Evolutionary conservation across 2,888 invertebrate genomes (phyloP), one percentile per base, ranked within the genome.

Genomic region (Caprella mutica): DNA sequence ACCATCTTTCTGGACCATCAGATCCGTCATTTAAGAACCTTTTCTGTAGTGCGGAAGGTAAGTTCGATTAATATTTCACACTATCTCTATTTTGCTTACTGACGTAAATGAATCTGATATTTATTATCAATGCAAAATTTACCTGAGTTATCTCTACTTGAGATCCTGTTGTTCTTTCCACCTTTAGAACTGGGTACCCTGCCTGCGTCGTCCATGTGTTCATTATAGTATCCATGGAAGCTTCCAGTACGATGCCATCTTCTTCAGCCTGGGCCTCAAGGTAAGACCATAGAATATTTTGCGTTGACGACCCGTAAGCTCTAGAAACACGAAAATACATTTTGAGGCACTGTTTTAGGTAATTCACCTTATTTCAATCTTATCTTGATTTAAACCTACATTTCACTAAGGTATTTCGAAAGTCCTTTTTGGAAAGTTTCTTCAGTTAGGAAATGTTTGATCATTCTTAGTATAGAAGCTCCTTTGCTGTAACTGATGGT

Each of bases 401-500:
- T 66, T 58, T 65, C 77, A 19, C 79, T 81, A 30, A 87, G 73
- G 69, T 86, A 87, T 65, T 82, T 80, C 58, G 79, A 79, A 14
- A 63, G 44, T 2, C 86, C 89, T 44, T 78, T 78, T 69, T 78
- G 81, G 71, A 94, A 89, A 0, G 84, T 81, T 1, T 78, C 77
- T 50, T 85, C 81, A 0, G 92, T 91, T 26, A 94, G 78, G 73
- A 88, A 85, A 70, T 83, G 77, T 66, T 83, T 81, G 85, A 96
- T 89, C 94, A 96, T 96, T 43, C 92, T 78, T 60, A 96, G 80
- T 9, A 44, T 14, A 51, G 35, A 14, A n/a, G 42, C 19, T 58
- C 84, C 89, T 79, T 93, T 93, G 51, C 82, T 84, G 70, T 92
- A 92, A 0, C 91, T 89, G 66, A 92, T 92, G 56, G 83, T 79